These are phyloP conservation scores for Drosophila busckii DNA, from an alignment of 1,140 invertebrate genomes.

Conservation along the genomic window DNA sequence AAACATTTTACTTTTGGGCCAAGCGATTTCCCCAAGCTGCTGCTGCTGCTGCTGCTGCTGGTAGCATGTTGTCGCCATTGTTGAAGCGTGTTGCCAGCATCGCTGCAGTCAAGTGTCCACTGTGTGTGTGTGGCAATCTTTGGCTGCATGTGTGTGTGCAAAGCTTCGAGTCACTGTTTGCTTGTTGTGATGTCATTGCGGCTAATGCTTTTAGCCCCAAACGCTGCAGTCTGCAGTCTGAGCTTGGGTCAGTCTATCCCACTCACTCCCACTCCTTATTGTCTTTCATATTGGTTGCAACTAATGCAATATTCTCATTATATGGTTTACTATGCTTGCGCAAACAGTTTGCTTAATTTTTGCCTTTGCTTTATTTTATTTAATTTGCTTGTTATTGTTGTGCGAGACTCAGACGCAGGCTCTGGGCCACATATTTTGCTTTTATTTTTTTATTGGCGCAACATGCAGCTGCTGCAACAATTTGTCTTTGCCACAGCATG, in stretches of 20 bases:
- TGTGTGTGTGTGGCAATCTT: conserved; percentile 15
- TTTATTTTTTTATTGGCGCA: conserved; percentile 70
- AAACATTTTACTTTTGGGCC: conserved; percentile 73
- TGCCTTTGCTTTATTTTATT: conserved; percentile 54
- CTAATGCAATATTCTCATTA: conserved; percentile 76
- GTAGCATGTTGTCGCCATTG: conserved; percentile 69
- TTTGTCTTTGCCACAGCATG: conserved; percentile 59
- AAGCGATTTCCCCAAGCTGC: conserved; percentile 44
- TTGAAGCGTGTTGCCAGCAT: conserved; percentile 58
- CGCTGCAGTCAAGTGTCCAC: conserved; percentile 64
- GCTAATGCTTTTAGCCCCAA: conserved; percentile 73
- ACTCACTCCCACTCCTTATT: too few relatives aligned
- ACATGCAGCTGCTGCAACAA: conserved; percentile 68
- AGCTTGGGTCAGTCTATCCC: too few relatives aligned
- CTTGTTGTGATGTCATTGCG: conserved; percentile 54
- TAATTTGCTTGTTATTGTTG: conserved; percentile 66
- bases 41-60: conserved; percentile 7
- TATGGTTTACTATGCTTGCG: conserved; percentile 56
- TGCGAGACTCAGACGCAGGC: background rate
- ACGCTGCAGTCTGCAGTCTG: conserved; percentile 16
- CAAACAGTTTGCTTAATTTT: conserved; percentile 42
- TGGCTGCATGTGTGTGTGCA: conserved; percentile 8
- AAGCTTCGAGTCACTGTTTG: background rate
- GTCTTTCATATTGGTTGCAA: conserved; percentile 25
- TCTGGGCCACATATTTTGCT: conserved; percentile 25